Base-by-base conservation (phyloP, 1,140 invertebrate species). In the Aphelinus certus region DNA sequence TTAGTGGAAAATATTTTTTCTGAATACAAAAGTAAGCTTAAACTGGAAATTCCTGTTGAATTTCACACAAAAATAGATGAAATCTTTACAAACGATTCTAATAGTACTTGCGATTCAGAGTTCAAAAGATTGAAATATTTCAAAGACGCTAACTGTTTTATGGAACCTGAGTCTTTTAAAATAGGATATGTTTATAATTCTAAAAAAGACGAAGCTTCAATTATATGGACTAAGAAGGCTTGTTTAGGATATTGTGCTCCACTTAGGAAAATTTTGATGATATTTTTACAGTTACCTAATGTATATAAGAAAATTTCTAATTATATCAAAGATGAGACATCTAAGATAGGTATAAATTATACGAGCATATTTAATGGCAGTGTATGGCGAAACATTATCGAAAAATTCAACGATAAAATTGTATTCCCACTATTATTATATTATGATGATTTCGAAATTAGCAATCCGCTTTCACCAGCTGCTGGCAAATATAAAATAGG, bases 401-500 rank as follows among this genome's bases (percentile, higher is more conserved):
- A 49, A 58, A 56, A 61, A 7, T 78, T 63, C 61, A 43, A 51
- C 10, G n/a, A 57, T 7, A 76, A 78, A 73, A 76, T 76, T 64
- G 73, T 79, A 5, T 51, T 77, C 6, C 73, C 77, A 26, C 56
- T 78, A 60, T 67, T 68, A 6, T 60, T 79, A 4, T 79, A 73
- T 71, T 73, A 78, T 45, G 79, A 79, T 65, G 26, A 26, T 26
- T 26, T 26, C 26, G 26, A 26, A 26, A 26, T 26, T 26, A 26
- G 26, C 26, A 26, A 79, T 70, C 53, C 63, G 46, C 53, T 79
- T 7, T 72, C 71, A 3, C 71, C 68, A 26, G 68, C 76, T 49
- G 60, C 71, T n/a, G 76, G 76, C 3, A 74, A 77, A 45, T 60
- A 79, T 48, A 79, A 78, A 78, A 71, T 79, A 9, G 78, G 76